Conservation (phyloP, 2,888 invertebrate species). For the Bugula neritina region DNA sequence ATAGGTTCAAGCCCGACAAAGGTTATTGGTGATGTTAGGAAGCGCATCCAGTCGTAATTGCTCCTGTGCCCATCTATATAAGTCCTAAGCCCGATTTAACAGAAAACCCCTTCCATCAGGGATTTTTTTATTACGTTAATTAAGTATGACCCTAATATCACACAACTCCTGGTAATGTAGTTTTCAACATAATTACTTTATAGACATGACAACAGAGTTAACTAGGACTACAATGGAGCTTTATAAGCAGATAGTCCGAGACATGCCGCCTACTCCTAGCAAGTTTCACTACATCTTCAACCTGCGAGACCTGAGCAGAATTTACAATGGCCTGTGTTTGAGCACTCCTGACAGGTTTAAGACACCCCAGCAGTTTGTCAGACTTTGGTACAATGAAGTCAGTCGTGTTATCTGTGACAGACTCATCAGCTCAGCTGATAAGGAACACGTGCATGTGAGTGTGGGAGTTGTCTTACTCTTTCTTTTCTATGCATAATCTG, state of each 20-base stretch:
- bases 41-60: too few relatives aligned
- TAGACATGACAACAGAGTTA: constrained; percentile 61
- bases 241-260: constrained; percentile 69
- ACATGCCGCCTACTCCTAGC: constrained; percentile 81
- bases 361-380: constrained; percentile 65
- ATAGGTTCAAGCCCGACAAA: too few relatives aligned
- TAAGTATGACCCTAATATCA: too few relatives aligned
- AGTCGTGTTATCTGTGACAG: constrained; percentile 79
- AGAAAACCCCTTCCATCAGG: too few relatives aligned
- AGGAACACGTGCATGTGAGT: constrained; percentile 45
- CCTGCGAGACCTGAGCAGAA: constrained; percentile 78
- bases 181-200: too few relatives aligned
- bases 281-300: constrained; percentile 94
- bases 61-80: too few relatives aligned
- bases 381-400: constrained; percentile 88
- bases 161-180: too few relatives aligned
- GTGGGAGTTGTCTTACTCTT: background rate
- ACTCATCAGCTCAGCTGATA: constrained; percentile 63
- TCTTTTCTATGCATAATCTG: background rate
- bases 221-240: constrained; percentile 74
- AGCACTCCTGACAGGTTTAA: constrained; percentile 68
- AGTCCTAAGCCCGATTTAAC: too few relatives aligned
- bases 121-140: too few relatives aligned
- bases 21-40: too few relatives aligned
- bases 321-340: constrained; percentile 73